A percentile compares a stretch with the other conserved stretches of the same genome.
Evolutionary conservation across 2,888 invertebrate genomes (phyloP).

Genomic region (Temnothorax unifasciatus): DNA sequence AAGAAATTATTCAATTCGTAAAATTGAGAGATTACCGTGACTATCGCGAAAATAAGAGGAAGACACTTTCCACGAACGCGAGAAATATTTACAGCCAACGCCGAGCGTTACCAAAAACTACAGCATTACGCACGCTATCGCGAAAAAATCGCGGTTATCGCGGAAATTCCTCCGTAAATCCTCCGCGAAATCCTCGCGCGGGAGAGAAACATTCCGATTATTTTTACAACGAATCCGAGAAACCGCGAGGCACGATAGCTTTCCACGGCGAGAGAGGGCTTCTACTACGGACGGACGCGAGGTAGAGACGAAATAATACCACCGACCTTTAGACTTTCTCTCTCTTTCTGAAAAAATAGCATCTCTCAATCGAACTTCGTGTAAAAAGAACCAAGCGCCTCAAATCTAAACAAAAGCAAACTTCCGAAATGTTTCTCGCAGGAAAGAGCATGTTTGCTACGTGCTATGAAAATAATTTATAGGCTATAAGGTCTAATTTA

Average conservation of each 20-base stretch:
- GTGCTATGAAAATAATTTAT: not conserved
- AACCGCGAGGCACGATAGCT: conserved; percentile 20
- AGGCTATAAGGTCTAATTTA: not conserved
- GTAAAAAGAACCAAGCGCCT: not conserved
- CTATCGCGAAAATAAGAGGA: not conserved
- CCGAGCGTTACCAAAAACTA: not conserved
- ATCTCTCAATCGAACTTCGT: not conserved
- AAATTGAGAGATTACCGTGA: not conserved
- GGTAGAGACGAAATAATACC: not conserved
- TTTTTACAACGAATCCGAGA: conserved; percentile 52
- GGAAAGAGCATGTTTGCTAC: not conserved
- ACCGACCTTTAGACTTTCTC: conserved; percentile 20
- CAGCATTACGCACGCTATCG: not conserved
- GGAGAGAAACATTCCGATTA: conserved; percentile 13
- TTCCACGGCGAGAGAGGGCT: not conserved
- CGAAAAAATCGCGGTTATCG: conserved; percentile 11
- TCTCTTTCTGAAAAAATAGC: not conserved
- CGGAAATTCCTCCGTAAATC: not conserved
- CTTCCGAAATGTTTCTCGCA: not conserved
- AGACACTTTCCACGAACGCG: conserved; percentile 7
- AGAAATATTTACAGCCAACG: not conserved
- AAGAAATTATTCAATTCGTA: not conserved
- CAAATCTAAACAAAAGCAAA: conserved; percentile 18
- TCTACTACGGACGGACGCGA: conserved; percentile 10
- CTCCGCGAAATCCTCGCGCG: not conserved